phyloP scores from a whole-genome alignment of 2,113 vertebrate species.

The Ibidorhyncha struthersii region DNA sequence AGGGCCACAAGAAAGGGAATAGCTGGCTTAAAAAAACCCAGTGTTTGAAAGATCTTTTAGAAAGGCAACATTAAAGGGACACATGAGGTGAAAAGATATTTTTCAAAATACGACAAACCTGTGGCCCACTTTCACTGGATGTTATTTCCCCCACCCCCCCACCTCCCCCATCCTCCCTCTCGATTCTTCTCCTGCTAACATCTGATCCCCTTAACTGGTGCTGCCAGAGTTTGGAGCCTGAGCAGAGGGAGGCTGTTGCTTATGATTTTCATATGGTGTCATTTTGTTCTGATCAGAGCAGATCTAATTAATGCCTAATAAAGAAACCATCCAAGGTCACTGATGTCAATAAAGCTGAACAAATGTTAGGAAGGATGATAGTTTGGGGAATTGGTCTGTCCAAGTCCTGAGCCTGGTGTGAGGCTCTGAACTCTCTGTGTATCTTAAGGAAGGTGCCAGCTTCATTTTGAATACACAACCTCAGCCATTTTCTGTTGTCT shows the following conservation, averaged over 20 bases:
- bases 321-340: not conserved
- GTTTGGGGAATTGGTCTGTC: not conserved
- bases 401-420: not conserved
- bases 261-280: not conserved
- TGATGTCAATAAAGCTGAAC: not conserved
- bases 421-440: not conserved
- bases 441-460: not conserved
- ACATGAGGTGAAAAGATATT: not conserved
- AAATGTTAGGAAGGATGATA: not conserved
- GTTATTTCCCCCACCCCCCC: not conserved
- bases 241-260: not conserved
- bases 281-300: not conserved
- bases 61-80: not conserved
- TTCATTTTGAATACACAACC: not conserved
- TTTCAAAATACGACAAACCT: not conserved
- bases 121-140: not conserved
- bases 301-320: constrained; percentile 5
- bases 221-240: not conserved
- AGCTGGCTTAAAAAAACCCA: not conserved
- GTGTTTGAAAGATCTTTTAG: not conserved
- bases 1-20: not conserved
- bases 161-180: not conserved
- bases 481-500: not conserved
- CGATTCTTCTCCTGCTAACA: not conserved
- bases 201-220: not conserved